phyloP scores from a whole-genome alignment of 2,888 invertebrate species.

The Hoplodrina ambigua region DNA sequence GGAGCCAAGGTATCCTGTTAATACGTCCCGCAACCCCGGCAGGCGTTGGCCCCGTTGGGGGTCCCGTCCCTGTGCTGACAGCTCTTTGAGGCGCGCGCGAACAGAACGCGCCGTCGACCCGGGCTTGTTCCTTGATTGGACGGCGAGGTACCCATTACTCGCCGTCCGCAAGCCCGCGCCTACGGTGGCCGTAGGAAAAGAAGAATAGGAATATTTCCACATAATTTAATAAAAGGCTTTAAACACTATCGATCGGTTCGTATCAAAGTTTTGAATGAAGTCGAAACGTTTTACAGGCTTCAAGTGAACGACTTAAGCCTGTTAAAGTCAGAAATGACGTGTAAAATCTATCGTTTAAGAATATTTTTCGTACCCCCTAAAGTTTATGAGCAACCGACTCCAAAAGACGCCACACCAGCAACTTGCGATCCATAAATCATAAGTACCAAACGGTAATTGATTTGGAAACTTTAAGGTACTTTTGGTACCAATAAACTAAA shows the following conservation, averaged over 20 bases:
- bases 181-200: too few species aligned
- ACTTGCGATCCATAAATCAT: constrained; percentile 58
- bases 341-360: constrained; percentile 33
- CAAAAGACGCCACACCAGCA: constrained; percentile 28
- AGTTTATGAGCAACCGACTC: constrained; percentile 37
- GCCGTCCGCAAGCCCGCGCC: too few species aligned
- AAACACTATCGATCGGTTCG: not conserved
- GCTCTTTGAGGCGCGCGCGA: too few species aligned
- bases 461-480: constrained; percentile 58
- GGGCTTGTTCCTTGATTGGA: too few species aligned
- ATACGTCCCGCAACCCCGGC: too few species aligned
- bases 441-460: constrained; percentile 62
- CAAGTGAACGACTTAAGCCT: constrained; percentile 21
- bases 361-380: constrained; percentile 37
- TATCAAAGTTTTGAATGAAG: constrained; percentile 14
- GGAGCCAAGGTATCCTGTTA: too few species aligned
- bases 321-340: constrained; percentile 33
- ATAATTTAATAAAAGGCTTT: constrained; percentile 1
- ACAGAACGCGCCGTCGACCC: too few species aligned
- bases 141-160: too few species aligned
- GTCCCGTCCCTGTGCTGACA: too few species aligned
- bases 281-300: not conserved
- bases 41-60: too few species aligned
- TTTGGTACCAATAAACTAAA: constrained; percentile 67
- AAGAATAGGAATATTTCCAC: not conserved